Evolutionary conservation across 92 coral and sea anemone species (phyloP), one percentile per base, ranked within the genome.

Genomic region (Porites cylindrica): DNA sequence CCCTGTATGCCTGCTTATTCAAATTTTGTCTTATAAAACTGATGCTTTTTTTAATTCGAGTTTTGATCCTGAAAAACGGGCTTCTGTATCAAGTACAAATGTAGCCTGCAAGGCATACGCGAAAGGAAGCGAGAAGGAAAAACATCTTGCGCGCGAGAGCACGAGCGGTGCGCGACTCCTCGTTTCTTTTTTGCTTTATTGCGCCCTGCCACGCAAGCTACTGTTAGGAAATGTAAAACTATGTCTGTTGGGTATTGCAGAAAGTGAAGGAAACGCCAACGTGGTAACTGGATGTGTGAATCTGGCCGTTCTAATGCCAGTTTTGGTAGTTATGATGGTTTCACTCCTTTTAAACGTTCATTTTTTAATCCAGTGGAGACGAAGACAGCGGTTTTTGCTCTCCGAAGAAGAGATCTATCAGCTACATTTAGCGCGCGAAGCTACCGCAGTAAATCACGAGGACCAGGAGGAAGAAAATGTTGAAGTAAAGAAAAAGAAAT

Each of bases 221-320:
- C 47, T 38, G 7, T 38, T 38, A 0, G 6, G 47, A 38, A 38
- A 38, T 38, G 47, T 38, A 38, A 38, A 38, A 38, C 29, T 80
- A 0, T n/a, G 43, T 72, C 59, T 83, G 21, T 83, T 24, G 50
- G 20, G 5, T 20, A 7, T 70, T 69, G 16, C 62, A 83, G 87
- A 61, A 20, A 23, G 7, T 23, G 47, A 1, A 20, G 32, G 20
- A 12, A 13, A 7, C 12, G 1, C 3, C 8, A 20, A 3, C 10
- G 23, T 20, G 14, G 43, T 18, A 1, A 65, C 66, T 16, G 87
- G 87, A 10, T 73, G 81, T 26, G 87, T 72, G 10, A 83, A 64
- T 60, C 54, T 83, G 47, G 50, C 81, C 21, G 87, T 74, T 1
- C 73, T 83, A 51, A 83, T 83, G 84, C 84, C 84, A 0, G 75